These are phyloP conservation scores for Aphaenogaster floridana DNA, from an alignment of 1,140 invertebrate genomes.

Conservation along the genomic window DNA sequence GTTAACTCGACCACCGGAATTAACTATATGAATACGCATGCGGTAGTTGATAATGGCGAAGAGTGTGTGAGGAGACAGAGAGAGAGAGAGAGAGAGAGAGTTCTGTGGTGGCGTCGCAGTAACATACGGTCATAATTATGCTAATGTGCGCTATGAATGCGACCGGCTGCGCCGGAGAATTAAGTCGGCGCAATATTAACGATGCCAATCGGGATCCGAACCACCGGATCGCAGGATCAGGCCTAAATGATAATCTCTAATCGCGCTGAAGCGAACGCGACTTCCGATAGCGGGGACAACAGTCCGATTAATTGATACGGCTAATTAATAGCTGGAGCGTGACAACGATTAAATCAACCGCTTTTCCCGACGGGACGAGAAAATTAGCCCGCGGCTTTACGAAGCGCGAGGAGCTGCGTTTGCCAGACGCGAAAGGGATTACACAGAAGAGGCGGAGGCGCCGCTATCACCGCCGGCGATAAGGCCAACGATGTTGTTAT, in stretches of 20 bases:
- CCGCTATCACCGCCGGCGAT: conserved; percentile 12
- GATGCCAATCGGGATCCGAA: conserved; percentile 28
- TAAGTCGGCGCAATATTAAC: conserved; percentile 67
- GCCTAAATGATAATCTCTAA: conserved; percentile 49
- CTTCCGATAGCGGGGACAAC: conserved; percentile 31
- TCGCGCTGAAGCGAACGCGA: background rate
- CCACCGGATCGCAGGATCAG: background rate
- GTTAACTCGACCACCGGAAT: background rate
- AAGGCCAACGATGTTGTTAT: conserved; percentile 42
- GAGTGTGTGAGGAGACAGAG: no score
- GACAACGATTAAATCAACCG: conserved; percentile 23
- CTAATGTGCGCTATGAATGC: conserved; percentile 61
- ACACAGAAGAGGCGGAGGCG: background rate
- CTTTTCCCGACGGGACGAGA: background rate
- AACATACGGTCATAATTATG: conserved; percentile 66
- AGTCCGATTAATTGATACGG: conserved; percentile 43
- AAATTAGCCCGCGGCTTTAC: conserved; percentile 32
- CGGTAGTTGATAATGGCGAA: conserved; percentile 18
- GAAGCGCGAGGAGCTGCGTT: background rate
- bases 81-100: background rate
- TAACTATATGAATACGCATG: conserved; percentile 49
- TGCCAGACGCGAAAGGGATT: background rate
- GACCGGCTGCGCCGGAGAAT: conserved; percentile 7
- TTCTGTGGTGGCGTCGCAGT: conserved; percentile 7
- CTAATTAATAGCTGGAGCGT: conserved; percentile 41